Percentiles rank a stretch among this genome's conserved stretches.
These are phyloP conservation scores for Enteromius thamalakanensis DNA, from an alignment of 2,797 vertebrate genomes.

Conservation along the genomic window DNA sequence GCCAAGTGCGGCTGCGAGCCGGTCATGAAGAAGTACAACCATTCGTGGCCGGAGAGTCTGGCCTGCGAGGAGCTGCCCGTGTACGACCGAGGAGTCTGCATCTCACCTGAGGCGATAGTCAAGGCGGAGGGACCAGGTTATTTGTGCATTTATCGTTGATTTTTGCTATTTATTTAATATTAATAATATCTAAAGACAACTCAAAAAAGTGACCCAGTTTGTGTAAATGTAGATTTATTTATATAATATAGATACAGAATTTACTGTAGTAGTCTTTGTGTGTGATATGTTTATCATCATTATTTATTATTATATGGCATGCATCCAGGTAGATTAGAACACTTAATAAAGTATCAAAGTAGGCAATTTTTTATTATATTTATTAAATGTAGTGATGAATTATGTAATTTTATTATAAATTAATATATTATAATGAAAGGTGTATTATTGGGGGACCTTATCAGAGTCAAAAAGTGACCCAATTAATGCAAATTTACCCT, in stretches of 20 bases:
- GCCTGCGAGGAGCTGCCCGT: constrained; percentile 92
- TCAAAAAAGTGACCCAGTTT: not conserved
- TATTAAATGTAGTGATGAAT: not conserved
- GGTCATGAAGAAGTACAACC: constrained; percentile 90
- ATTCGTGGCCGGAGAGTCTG: constrained; percentile 95
- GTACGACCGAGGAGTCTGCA: constrained; percentile 96
- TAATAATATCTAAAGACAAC: not conserved
- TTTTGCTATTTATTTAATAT: not conserved
- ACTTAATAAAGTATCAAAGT: not conserved
- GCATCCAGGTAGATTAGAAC: not conserved
- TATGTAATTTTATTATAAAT: not conserved
- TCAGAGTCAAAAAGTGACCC: not conserved
- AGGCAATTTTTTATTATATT: not conserved
- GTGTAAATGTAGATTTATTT: not conserved
- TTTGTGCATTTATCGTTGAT: not conserved
- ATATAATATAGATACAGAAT: not conserved
- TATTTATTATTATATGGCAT: not conserved
- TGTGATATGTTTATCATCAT: not conserved
- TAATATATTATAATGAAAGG: not conserved
- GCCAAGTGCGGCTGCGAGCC: constrained; percentile 93
- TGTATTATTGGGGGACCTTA: not conserved
- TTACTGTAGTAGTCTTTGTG: not conserved
- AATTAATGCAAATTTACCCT: not conserved
- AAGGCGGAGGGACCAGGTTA: constrained; percentile 89
- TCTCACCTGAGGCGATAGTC: constrained; percentile 96